Base-by-base conservation (phyloP, 2,888 invertebrate genomes). In the Tetramorium bicarinatum region DNA sequence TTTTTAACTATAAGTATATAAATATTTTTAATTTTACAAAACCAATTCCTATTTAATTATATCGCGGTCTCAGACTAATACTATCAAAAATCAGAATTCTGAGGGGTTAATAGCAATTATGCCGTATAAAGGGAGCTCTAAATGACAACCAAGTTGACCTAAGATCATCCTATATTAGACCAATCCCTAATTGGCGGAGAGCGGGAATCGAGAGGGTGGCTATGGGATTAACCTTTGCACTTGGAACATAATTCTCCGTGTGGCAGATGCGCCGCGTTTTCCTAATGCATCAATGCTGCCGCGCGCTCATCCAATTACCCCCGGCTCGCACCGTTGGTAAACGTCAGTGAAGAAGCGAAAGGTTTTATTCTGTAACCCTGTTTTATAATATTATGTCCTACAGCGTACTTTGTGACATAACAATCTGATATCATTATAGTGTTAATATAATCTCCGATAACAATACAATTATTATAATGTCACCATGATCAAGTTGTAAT, bases 191-290 rank as follows among this genome's bases (percentile, higher is more conserved):
- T 83, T 80, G 56, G 29, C 3, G 52, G 38, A 79, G 41, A 38
- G 52, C 52, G 49, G 66, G 47, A 82, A 66, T 66, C 34, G 75
- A 47, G 74, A 75, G 83, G 77, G 71, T 82, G 67, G 66, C 74
- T 64, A 82, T 71, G 49, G 76, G 71, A 61, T 84, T 82, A 84
- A 82, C 54, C 82, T 75, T 61, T 62, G 67, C 66, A 59, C 82
- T 61, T 18, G 29, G 61, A 49, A 47, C 62, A 9, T 69, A 81
- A 80, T 69, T 80, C 62, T 83, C 61, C 52, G 62, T 41, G 67
- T 59, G 82, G 61, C 80, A 83, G 83, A 83, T 83, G 83, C 81
- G 54, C 41, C 71, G 69, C 67, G 83, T 83, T 83, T 71, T 80
- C 69, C 62, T 69, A 80, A 62, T 71, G 67, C 79, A 71, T 83